Base-by-base conservation (phyloP, 2,888 invertebrate genomes). In the Eulithis prunata region DNA sequence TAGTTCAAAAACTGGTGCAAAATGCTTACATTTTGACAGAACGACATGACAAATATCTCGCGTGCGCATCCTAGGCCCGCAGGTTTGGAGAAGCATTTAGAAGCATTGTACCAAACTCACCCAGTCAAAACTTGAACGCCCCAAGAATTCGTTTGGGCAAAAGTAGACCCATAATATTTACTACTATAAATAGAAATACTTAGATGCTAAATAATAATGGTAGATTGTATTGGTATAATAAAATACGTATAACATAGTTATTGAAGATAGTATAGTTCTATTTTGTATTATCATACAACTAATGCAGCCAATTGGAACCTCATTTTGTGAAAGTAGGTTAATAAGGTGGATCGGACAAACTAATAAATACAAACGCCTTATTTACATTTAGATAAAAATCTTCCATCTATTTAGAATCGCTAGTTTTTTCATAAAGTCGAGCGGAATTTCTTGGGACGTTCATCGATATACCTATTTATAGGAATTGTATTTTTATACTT, bases 361-460 rank as follows among this genome's bases (percentile, higher is more conserved):
- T 12, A 38, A 21, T 10, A 55, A 45, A 28, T 10, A n/a, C 1
- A n/a, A 32, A 32, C 3, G 14, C 14, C 41, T 41, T 54, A 54
- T 13, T 13, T 54, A 41, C 21, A 21, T 7, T 13, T 36, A n/a
- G 1, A 14, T 41, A 41, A 38, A 10, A 51, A 11, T 12, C 38
- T 51, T 49, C 5, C 52, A 52, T 38, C 41, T 58, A 41, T 53
- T 56, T 64, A 62, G 64, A 56, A 36, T 52, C 52, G 64, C 62
- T 64, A 64, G 64, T 59, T 36, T 53, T n/a, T 57, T 65, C 53
- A 32, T 49, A 10, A 14, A 0, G 21, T 11, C 53, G 57, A 49
- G 47, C 54, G 53, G 56, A 53, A 62, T 36, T 43, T 62, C 51
- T 54, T 28, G 43, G 13, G 13, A 45, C n/a, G 32, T 59, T 21